A percentile compares a stretch with the other conserved stretches of the same genome.
Evolutionary conservation across 2,888 invertebrate species (phyloP).

Genomic region (Patella pellucida): DNA sequence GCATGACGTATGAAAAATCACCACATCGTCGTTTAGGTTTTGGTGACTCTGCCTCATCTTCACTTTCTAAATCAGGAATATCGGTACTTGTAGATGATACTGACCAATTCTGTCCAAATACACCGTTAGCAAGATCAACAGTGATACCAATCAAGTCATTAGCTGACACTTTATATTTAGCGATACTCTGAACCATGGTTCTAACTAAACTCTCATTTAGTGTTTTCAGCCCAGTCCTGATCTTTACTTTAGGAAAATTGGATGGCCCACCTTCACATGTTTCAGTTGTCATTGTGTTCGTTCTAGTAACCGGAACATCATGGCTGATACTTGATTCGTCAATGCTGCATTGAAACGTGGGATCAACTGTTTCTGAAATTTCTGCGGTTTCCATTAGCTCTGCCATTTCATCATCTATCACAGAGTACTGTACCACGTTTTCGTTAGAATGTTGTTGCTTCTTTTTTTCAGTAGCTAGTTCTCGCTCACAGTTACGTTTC

Average conservation of each 20-base stretch:
- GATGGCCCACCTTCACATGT: background rate
- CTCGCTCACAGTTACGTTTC: background rate
- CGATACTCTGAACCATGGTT: background rate
- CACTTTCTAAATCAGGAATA: background rate
- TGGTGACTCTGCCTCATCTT: background rate
- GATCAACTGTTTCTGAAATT: no score
- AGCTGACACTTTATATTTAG: background rate
- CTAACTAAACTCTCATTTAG: background rate
- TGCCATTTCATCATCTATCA: background rate
- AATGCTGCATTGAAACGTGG: background rate
- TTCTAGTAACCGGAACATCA: background rate
- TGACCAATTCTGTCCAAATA: constrained; percentile 7
- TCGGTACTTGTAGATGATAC: background rate
- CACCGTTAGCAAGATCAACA: background rate
- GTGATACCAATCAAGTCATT: constrained; percentile 6
- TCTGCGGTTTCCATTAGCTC: no score
- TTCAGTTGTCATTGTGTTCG: background rate
- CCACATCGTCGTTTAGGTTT: constrained; percentile 4
- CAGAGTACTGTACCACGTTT: background rate
- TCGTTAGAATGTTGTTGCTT: background rate
- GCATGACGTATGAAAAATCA: constrained; percentile 2
- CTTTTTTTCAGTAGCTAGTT: background rate
- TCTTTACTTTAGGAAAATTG: background rate
- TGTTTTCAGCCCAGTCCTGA: background rate
- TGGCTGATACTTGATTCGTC: background rate